Conservation (phyloP, 2,113 vertebrate species). For the Zosterops lateralis region DNA sequence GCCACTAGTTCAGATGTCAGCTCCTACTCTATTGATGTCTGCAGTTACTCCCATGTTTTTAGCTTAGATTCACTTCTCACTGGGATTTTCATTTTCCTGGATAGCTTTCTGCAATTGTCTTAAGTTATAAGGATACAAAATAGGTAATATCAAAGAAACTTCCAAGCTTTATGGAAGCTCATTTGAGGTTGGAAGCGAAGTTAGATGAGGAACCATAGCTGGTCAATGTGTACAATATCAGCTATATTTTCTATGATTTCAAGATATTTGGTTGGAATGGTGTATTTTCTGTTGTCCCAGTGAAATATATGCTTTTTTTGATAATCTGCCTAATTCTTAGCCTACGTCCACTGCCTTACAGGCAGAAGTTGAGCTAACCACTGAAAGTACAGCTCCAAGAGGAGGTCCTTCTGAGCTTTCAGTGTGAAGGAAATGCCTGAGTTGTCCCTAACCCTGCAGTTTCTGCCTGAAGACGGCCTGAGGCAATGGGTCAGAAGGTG, state of each 20-base stretch:
- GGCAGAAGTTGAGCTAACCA: background rate
- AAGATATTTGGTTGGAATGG: background rate
- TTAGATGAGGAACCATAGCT: background rate
- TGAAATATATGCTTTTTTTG: background rate
- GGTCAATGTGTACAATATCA: background rate
- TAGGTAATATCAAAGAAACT: background rate
- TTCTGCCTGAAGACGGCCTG: background rate
- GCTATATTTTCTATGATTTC: background rate
- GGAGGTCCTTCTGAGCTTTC: background rate
- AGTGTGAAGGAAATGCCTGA: background rate
- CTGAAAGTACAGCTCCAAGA: background rate
- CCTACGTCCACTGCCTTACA: background rate
- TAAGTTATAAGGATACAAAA: background rate
- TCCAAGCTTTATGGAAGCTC: background rate
- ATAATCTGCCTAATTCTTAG: background rate
- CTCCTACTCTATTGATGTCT: background rate
- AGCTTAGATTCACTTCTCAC: background rate
- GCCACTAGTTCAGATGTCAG: background rate
- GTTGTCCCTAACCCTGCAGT: background rate
- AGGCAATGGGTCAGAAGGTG: background rate
- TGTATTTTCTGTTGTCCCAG: background rate
- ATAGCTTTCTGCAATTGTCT: background rate
- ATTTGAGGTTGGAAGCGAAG: background rate
- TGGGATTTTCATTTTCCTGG: background rate
- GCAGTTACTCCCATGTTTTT: background rate